Conservation (phyloP, 2,888 invertebrate species). For the Agrochola litura region DNA sequence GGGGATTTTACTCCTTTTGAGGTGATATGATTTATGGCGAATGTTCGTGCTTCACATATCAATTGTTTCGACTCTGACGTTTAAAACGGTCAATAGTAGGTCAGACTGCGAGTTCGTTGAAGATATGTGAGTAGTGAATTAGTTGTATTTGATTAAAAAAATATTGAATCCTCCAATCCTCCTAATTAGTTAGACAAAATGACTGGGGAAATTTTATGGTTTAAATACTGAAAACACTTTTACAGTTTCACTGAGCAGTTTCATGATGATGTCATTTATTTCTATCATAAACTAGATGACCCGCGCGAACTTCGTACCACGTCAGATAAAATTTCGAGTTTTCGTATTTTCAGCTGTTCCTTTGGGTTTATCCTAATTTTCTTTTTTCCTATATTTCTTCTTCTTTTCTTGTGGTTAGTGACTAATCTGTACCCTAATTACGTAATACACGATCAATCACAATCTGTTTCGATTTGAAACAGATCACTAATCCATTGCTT, state of each 20-base stretch:
- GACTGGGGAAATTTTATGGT: neutral
- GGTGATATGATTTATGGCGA: slow-evolving; percentile 60
- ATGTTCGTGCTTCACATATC: slow-evolving; percentile 54
- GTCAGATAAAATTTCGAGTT: neutral
- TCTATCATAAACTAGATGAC: neutral
- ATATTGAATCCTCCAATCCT: neutral
- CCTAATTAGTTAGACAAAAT: neutral
- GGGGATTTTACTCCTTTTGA: slow-evolving; percentile 75
- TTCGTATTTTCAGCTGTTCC: neutral
- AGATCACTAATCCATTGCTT: too few relatives aligned
- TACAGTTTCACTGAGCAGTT: neutral
- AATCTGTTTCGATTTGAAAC: too few relatives aligned
- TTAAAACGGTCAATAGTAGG: slow-evolving; percentile 34
- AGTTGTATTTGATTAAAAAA: neutral
- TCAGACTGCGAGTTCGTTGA: slow-evolving; percentile 17
- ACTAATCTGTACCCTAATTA: too few relatives aligned
- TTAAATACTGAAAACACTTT: neutral
- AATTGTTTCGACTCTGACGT: slow-evolving; percentile 30
- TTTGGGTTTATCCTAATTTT: neutral
- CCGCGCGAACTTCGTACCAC: neutral
- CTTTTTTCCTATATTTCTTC: neutral
- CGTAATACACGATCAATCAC: too few relatives aligned
- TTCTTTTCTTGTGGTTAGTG: too few relatives aligned
- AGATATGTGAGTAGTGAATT: neutral
- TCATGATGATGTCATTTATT: neutral